Evolutionary conservation across 2,113 vertebrate genomes (phyloP), one percentile per base, ranked within the genome.

Genomic region (Crypturellus undulatus): DNA sequence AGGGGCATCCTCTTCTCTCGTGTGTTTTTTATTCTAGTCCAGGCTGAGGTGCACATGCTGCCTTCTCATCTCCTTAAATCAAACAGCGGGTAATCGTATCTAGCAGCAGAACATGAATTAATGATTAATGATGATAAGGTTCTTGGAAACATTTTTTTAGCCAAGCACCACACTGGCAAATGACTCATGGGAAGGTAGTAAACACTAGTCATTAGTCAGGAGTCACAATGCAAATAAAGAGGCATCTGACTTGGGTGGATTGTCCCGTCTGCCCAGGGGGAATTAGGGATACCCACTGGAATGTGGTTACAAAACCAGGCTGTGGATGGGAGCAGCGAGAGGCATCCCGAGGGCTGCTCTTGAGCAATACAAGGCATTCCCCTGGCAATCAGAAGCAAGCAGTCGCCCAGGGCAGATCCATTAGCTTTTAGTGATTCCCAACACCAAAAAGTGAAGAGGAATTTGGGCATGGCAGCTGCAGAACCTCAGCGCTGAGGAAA

Each of bases 251-350:
- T 87, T 64, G 30, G 54, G 68, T 11, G 70, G 81, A 92, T 73
- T 95, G 87, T 76, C 91, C 94, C 49, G 73, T 47, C 89, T 86
- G 15, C 97, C 93, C 94, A 42, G n/a, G 77, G 92, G 95, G 94
- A 96, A 93, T 90, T 90, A 86, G 93, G 96, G 81, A 92, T 38
- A 49, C 60, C 93, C 94, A 20, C 59, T 64, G 97, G 91, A 91
- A 91, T 80, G 89, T 80, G 79, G 65, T 92, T 68, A 94, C 95
- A 96, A 94, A 86, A 75, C 79, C 86, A 32, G 69, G 86, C 89
- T 59, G 68, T 12, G 59, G 58, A 14, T 63, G 60, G 85, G 82
- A 82, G 84, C 96, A 49, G 92, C 94, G 89, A 79, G 68, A 15
- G n/a, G 34, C 3, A 15, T 20, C 24, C 87, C 22, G 76, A 85